These are phyloP conservation scores for Julus scandinavius DNA, from an alignment of 2,888 invertebrate species.

Conservation along the genomic window DNA sequence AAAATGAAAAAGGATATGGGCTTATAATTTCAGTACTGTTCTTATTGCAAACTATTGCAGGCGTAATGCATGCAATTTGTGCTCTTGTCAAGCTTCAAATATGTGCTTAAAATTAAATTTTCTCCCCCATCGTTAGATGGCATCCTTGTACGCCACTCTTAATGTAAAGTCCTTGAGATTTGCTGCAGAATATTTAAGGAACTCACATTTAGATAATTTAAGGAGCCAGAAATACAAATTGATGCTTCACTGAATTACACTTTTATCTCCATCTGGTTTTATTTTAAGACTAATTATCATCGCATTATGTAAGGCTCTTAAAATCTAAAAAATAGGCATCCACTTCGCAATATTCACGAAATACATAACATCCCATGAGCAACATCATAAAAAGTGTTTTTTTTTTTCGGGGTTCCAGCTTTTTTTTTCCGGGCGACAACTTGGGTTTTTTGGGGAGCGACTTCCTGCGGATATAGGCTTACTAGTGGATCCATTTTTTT, in stretches of 20 bases:
- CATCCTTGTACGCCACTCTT: constrained; percentile 40
- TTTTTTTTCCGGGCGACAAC: constrained; percentile 16
- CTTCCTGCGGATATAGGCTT: constrained; percentile 44
- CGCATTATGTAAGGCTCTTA: constrained; percentile 46
- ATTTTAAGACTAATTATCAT: constrained; percentile 46
- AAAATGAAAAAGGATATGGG: background rate
- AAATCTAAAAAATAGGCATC: background rate
- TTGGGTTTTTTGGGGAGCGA: constrained; percentile 36
- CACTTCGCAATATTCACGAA: constrained; percentile 31
- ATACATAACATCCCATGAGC: constrained; percentile 9
- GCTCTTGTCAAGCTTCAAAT: background rate
- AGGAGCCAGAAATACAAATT: constrained; percentile 46
- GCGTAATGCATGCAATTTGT: background rate
- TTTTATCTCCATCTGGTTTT: constrained; percentile 46
- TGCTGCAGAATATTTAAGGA: constrained; percentile 44
- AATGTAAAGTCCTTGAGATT: constrained; percentile 43
- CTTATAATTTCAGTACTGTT: background rate
- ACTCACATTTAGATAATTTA: constrained; percentile 43
- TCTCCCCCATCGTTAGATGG: constrained; percentile 9
- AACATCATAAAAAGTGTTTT: constrained; percentile 25
- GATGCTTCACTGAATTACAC: constrained; percentile 45
- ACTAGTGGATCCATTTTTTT: constrained; percentile 24
- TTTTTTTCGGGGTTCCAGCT: background rate
- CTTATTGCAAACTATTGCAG: background rate
- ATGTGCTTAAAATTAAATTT: constrained; percentile 20